phyloP scores from a whole-genome alignment of 2,797 vertebrate genomes.

The Champsocephalus gunnari region DNA sequence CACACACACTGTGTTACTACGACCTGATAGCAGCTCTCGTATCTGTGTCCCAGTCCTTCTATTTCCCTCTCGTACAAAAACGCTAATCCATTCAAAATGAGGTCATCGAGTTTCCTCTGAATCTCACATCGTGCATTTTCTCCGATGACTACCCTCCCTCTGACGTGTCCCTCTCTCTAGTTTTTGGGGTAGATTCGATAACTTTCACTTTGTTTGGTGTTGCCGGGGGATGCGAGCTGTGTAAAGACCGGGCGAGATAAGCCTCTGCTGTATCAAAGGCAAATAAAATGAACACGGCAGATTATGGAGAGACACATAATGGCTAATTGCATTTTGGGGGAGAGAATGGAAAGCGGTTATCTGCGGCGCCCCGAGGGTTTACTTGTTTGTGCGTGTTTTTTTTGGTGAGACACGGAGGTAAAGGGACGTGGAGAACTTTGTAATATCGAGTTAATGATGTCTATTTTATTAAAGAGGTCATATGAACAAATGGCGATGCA shows the following conservation, averaged over 20 bases:
- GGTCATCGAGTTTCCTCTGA: conserved; percentile 46
- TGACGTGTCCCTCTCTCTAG: conserved; percentile 3
- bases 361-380: conserved; percentile 54
- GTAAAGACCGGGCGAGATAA: conserved; percentile 69
- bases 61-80: conserved; percentile 48
- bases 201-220: conserved; percentile 63
- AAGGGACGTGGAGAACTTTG: conserved; percentile 28
- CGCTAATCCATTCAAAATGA: conserved; percentile 37
- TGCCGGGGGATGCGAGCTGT: conserved; percentile 54
- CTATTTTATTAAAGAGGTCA: not conserved
- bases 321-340: conserved; percentile 72
- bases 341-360: conserved; percentile 60
- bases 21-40: conserved; percentile 56
- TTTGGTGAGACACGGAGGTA: conserved; percentile 23
- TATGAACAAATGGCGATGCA: not conserved
- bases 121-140: conserved; percentile 33
- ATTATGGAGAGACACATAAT: conserved; percentile 68
- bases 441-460: conserved; percentile 23
- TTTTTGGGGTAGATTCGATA: conserved; percentile 44
- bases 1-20: conserved; percentile 24
- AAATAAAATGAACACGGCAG: conserved; percentile 71
- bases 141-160: conserved; percentile 22
- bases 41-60: conserved; percentile 57
- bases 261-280: conserved; percentile 66
- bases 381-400: conserved; percentile 36